Evolutionary conservation across 2,888 invertebrate species (phyloP), one percentile per base, ranked within the genome.

Genomic region (Apamea crenata): DNA sequence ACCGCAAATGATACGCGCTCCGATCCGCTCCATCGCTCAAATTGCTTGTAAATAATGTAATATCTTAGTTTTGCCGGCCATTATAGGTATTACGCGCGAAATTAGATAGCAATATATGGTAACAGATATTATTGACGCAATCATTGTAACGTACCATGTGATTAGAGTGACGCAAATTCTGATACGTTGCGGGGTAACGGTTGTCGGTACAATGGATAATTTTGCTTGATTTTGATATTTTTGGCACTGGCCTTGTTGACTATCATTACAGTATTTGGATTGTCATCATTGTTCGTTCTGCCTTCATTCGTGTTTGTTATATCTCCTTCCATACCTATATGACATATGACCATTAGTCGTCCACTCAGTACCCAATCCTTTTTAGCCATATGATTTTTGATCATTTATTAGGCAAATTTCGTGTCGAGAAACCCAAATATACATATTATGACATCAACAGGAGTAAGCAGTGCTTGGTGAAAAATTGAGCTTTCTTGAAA

Each of bases 11-110:
- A 86, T 84, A 79, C 80, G 78, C 70, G 67, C 67, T 72, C 83
- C 88, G 79, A 79, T 74, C 75, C 76, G 86, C 82, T 80, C 73
- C 75, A 83, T 70, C 68, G 78, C 65, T 79, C 80, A 84, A 87
- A 89, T 89, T 82, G 88, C 86, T 82, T 78, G 81, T 83, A 85
- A 87, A 85, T 85, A 85, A 85, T 84, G 87, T 86, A 81, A 85
- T 82, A 80, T 84, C 71, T 74, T 69, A 77, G 86, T 84, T 88
- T 80, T 83, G 73, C 74, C 78, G 78, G 61, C 74, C 80, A 82
- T 84, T 88, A 89, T 79, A 74, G 65, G 25, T 84, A 85, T 87
- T 83, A 89, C 78, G 77, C 75, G 75, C 74, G 69, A 83, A 86
- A 88, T 87, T 79, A 82, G 70, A 88, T 80, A 81, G 85, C 76